These are phyloP conservation scores for Ophion costatus DNA, from an alignment of 2,888 invertebrate genomes.

Conservation along the genomic window DNA sequence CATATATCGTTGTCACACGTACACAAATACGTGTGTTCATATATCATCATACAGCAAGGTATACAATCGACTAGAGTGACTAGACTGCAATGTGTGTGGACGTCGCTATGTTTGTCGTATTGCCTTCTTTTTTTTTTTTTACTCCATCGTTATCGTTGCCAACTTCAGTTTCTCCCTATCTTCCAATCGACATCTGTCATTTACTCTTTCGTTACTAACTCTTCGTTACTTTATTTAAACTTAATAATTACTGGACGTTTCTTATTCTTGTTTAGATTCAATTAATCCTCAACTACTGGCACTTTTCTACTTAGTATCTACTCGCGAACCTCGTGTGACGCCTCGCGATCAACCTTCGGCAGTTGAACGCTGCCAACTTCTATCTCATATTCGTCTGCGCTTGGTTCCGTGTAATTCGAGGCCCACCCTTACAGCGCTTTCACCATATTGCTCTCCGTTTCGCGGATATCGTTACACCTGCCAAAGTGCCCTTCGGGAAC, in stretches of 20 bases:
- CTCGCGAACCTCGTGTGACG: conserved; percentile 73
- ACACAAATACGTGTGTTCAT: conserved; percentile 59
- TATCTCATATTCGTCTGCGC: conserved; percentile 19
- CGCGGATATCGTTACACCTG: conserved; percentile 19
- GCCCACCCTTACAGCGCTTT: neutral
- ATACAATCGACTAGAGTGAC: conserved; percentile 81
- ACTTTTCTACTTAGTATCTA: conserved; percentile 83
- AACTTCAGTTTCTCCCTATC: neutral
- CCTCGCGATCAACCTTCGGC: conserved; percentile 30
- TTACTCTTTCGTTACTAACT: conserved; percentile 47
- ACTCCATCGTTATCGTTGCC: conserved; percentile 5
- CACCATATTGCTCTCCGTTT: conserved; percentile 17
- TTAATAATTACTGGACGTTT: conserved; percentile 83
- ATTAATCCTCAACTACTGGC: conserved; percentile 81
- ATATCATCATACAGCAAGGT: conserved; percentile 53
- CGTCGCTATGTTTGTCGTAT: conserved; percentile 79
- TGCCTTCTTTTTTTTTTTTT: conserved; percentile 54
- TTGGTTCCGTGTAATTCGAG: neutral
- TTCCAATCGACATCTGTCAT: neutral
- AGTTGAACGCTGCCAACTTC: conserved; percentile 5
- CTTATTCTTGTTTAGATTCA: conserved; percentile 73
- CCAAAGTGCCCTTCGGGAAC: neutral
- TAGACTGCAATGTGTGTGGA: conserved; percentile 81
- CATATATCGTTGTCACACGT: conserved; percentile 48
- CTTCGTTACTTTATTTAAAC: conserved; percentile 64